Evolutionary conservation across 2,797 vertebrate species (phyloP).

Genomic region (Enteromius unitaeniatus): DNA sequence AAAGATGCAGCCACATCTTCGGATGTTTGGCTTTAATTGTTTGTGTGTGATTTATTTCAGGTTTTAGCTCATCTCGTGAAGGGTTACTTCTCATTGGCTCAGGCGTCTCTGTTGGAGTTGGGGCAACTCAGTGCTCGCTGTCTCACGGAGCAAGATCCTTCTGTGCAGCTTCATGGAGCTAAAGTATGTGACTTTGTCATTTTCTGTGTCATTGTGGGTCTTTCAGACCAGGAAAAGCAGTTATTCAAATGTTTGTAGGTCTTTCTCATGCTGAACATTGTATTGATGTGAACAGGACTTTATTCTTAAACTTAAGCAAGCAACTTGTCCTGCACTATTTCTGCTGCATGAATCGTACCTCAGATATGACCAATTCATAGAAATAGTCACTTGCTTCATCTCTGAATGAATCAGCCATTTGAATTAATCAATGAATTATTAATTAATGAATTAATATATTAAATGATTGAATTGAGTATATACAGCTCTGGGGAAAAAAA

Average conservation of each 20-base stretch:
- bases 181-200: conserved; percentile 78
- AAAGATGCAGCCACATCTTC: neutral
- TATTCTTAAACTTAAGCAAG: neutral
- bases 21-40: neutral
- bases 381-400: neutral
- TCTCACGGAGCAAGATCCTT: conserved; percentile 87
- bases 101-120: conserved; percentile 84
- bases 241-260: neutral
- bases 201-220: neutral
- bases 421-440: too few species aligned
- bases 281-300: neutral
- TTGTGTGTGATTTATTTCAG: conserved; percentile 69
- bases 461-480: too few species aligned
- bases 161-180: conserved; percentile 92
- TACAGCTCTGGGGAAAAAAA: too few species aligned
- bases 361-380: neutral
- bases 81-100: conserved; percentile 88
- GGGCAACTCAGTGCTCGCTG: conserved; percentile 89
- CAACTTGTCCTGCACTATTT: neutral
- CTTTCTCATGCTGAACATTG: neutral
- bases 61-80: conserved; percentile 91
- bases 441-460: too few species aligned
- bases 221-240: neutral
- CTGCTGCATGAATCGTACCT: neutral
- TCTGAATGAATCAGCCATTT: neutral